phyloP scores from a whole-genome alignment of 2,888 invertebrate genomes.

The Phrixothrix hirtus region DNA sequence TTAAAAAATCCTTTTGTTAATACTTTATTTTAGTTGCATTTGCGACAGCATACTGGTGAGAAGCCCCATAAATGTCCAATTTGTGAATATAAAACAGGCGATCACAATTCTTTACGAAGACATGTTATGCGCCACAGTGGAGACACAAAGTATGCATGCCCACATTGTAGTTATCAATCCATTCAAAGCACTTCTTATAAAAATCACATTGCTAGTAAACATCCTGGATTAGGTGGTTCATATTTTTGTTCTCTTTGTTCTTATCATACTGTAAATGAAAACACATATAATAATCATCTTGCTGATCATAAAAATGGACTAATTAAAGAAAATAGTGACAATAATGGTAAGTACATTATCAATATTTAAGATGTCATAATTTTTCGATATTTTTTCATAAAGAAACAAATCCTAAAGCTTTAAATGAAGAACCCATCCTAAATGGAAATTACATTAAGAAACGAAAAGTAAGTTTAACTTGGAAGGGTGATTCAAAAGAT shows the following conservation, averaged over 20 bases:
- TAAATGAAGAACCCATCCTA: background rate
- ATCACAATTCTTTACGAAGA: constrained; percentile 73
- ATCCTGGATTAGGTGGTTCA: constrained; percentile 59
- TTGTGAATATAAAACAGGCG: constrained; percentile 72
- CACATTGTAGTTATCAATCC: constrained; percentile 68
- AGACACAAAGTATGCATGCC: constrained; percentile 61
- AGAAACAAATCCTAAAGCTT: no score
- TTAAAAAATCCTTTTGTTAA: constrained; percentile 3
- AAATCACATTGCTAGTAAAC: constrained; percentile 61
- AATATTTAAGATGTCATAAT: no score
- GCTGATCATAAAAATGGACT: constrained; percentile 61
- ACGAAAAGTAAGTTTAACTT: background rate
- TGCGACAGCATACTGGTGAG: constrained; percentile 76
- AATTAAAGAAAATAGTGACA: constrained; percentile 39
- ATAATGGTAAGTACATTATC: constrained; percentile 5
- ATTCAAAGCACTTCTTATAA: constrained; percentile 73
- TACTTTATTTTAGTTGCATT: constrained; percentile 61
- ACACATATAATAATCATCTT: constrained; percentile 60
- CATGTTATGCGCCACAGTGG: constrained; percentile 67
- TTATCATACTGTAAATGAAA: constrained; percentile 64
- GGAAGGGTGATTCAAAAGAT: no score
- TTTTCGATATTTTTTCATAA: no score
- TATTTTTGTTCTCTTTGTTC: constrained; percentile 61
- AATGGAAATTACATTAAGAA: background rate
- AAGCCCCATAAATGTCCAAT: constrained; percentile 73